Base-by-base conservation (phyloP, 2,797 vertebrate species). In the Onychomys arenicola region DNA sequence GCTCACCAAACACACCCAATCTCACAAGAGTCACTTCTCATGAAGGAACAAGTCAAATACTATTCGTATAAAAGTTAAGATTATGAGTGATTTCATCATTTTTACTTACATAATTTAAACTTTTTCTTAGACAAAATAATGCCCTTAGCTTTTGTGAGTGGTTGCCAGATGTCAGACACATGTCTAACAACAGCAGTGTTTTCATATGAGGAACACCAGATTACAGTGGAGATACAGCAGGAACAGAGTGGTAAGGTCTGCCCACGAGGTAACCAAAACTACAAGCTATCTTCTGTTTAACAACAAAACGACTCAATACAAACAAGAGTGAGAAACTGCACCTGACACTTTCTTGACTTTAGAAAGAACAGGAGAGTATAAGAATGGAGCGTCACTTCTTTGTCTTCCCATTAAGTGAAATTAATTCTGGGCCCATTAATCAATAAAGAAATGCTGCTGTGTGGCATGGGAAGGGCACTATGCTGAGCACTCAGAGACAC, bases 101-200 rank as follows among this genome's bases (percentile, higher is more conserved):
- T 96, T 95, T 95, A 77, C 23, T 52, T 71, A 91, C 61, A 4
- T 34, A 86, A 49, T 90, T 96, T 97, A 87, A 5, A 94, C 16
- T 29, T 86, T 46, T 96, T 97, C 86, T 93, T 92, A 90, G 46
- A 93, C 90, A 97, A 95, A 97, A 97, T 78, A 80, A 96, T 19
- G 88, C 14, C 80, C 34, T 95, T 97, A 0, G 0, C 65, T 90
- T 46, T 93, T 43, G 86, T 75, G 82, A 93, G 77, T 75, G 93
- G 96, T 96, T 97, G 84, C 59, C 61, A 90, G 0, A 82, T 49
- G 34, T 55, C 55, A 0, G 59, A 73, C 37, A 89, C 19, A 19
- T 13, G 46, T 34, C 73, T 75, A 91, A 67, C 71, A 94, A 94
- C 29, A 92, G 71, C 29, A 0, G 37, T 67, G 63, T 37, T 81